These are phyloP conservation scores for Pocillopora damicornis DNA, from an alignment of 64 coral and sea anemone species.

Conservation along the genomic window DNA sequence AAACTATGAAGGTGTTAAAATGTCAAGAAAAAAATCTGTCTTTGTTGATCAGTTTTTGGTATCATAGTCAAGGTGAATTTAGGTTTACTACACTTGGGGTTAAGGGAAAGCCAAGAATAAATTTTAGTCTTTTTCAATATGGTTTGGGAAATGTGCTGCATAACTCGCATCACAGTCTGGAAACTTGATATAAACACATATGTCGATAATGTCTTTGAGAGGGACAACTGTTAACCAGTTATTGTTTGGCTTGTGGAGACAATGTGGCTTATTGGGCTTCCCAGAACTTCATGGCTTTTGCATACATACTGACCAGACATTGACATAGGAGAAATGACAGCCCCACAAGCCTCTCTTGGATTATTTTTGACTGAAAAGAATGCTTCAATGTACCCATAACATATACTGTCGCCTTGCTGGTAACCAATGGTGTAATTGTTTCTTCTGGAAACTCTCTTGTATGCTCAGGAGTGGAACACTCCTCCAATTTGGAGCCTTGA, in stretches of 20 bases:
- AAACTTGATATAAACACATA: slow-evolving; percentile 50
- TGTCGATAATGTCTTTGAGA: slow-evolving; percentile 32
- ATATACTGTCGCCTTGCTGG: not conserved
- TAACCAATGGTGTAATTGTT: slow-evolving; percentile 9
- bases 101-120: too few species aligned
- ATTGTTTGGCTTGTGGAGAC: too few species aligned
- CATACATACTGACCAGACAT: slow-evolving; percentile 21
- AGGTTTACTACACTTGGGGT: not conserved
- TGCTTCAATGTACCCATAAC: slow-evolving; percentile 45
- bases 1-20: slow-evolving; percentile 17
- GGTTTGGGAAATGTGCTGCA: slow-evolving; percentile 49
- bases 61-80: not conserved
- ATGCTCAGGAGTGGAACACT: not conserved
- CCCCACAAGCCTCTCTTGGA: slow-evolving; percentile 31
- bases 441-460: not conserved
- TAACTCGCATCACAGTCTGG: slow-evolving; percentile 37
- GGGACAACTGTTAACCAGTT: not conserved
- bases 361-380: slow-evolving; percentile 41
- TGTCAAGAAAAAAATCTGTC: slow-evolving; percentile 21
- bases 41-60: not conserved
- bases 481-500: slow-evolving; percentile 23
- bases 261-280: too few species aligned
- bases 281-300: not conserved
- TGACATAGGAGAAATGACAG: slow-evolving; percentile 4
- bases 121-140: slow-evolving; percentile 50